Evolutionary conservation across 2,113 vertebrate species (phyloP).

Genomic region (Charadrius vociferus): DNA sequence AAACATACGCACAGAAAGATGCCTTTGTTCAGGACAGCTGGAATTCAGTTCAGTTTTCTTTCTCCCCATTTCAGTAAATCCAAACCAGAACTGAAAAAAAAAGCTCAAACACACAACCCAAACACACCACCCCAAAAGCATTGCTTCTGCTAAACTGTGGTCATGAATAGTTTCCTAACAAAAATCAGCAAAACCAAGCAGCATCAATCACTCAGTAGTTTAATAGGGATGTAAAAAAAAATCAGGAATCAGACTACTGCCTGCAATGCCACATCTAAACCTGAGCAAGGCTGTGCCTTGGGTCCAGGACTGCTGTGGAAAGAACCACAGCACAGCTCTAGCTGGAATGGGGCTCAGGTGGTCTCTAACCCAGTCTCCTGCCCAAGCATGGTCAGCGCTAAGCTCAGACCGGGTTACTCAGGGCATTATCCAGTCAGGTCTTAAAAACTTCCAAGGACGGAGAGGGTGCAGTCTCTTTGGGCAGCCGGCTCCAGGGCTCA

Average conservation of each 20-base stretch:
- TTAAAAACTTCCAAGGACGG: not conserved
- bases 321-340: not conserved
- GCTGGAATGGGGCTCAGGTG: not conserved
- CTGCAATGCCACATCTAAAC: not conserved
- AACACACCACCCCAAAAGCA: not conserved
- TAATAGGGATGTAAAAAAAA: not conserved
- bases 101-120: not conserved
- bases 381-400: not conserved
- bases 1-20: fast-evolving
- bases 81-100: not conserved
- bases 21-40: not conserved
- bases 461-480: not conserved
- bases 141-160: not conserved
- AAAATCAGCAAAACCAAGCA: not conserved
- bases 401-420: not conserved
- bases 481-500: not conserved
- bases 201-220: not conserved
- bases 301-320: not conserved
- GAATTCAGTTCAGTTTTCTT: not conserved
- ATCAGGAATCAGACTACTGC: not conserved
- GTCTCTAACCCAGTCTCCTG: not conserved
- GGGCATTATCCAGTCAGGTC: not conserved
- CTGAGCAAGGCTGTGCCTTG: not conserved
- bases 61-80: not conserved
- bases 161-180: not conserved